A percentile compares a stretch with the other conserved stretches of the same genome.
phyloP scores from a whole-genome alignment of 1,140 invertebrate genomes.

The Oedothorax gibbosus region DNA sequence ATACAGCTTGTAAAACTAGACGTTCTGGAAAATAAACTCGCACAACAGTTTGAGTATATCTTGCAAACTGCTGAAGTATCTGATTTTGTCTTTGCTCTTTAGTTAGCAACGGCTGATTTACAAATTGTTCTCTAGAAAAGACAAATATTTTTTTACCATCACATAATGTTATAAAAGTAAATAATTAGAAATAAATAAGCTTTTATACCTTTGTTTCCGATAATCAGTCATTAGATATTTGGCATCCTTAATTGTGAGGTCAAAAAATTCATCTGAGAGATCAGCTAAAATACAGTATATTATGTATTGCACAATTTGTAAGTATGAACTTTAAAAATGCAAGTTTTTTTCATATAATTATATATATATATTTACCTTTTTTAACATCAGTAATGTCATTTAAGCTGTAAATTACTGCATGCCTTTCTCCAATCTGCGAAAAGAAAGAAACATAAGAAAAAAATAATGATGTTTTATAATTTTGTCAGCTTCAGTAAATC shows the following conservation, averaged over 20 bases:
- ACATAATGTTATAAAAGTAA: background rate
- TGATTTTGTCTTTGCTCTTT: slow-evolving; percentile 74
- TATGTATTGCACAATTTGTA: background rate
- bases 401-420: slow-evolving; percentile 53
- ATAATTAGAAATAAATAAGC: background rate
- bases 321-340: background rate
- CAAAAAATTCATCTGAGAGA: slow-evolving; percentile 85
- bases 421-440: slow-evolving; percentile 43
- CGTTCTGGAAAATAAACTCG: slow-evolving; percentile 85
- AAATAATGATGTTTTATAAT: too few species aligned
- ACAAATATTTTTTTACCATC: background rate
- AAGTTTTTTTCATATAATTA: background rate
- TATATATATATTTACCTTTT: slow-evolving; percentile 45
- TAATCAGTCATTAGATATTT: slow-evolving; percentile 78
- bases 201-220: slow-evolving; percentile 71
- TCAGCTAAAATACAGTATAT: slow-evolving; percentile 70
- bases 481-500: too few species aligned
- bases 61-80: slow-evolving; percentile 74
- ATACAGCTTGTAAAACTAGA: slow-evolving; percentile 82
- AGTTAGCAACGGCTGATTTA: slow-evolving; percentile 76
- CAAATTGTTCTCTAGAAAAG: slow-evolving; percentile 71
- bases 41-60: slow-evolving; percentile 80
- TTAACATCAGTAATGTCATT: slow-evolving; percentile 43
- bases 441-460: background rate
- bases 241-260: slow-evolving; percentile 82